Percentiles rank a stretch among this genome's conserved stretches.
These are phyloP conservation scores for Cottoperca gobio DNA, from an alignment of 2,797 vertebrate genomes.

Conservation along the genomic window DNA sequence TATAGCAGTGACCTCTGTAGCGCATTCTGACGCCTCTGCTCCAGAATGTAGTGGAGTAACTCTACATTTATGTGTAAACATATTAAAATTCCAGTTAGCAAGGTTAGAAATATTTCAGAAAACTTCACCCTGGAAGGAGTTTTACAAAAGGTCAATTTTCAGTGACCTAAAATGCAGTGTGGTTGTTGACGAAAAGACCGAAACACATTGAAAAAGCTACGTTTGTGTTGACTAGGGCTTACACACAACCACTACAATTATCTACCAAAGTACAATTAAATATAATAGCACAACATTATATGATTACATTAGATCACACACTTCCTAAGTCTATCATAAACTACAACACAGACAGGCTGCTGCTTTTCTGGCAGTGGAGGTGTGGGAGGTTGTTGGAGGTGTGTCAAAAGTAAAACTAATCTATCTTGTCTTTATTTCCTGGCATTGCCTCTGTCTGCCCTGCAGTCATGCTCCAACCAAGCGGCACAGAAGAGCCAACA, in stretches of 20 bases:
- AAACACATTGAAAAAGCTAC: no score
- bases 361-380: conserved; percentile 2
- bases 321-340: conserved; percentile 9
- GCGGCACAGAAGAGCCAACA: conserved; percentile 43
- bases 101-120: no score
- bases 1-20: no score
- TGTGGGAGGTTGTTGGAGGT: conserved; percentile 28
- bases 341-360: conserved; percentile 2
- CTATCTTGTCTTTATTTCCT: conserved; percentile 74
- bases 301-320: not conserved
- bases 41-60: no score
- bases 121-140: no score
- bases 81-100: no score
- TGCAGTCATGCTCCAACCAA: conserved; percentile 61
- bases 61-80: no score
- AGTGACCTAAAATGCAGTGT: no score
- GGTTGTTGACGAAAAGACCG: no score
- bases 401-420: conserved; percentile 75
- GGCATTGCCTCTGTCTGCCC: conserved; percentile 51
- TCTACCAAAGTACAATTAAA: not conserved
- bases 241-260: not conserved
- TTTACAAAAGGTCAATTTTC: no score
- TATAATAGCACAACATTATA: not conserved
- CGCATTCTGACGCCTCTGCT: no score
- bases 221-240: no score